Base-by-base conservation (phyloP, 2,113 vertebrate species). In the Hippocampus zosterae region DNA sequence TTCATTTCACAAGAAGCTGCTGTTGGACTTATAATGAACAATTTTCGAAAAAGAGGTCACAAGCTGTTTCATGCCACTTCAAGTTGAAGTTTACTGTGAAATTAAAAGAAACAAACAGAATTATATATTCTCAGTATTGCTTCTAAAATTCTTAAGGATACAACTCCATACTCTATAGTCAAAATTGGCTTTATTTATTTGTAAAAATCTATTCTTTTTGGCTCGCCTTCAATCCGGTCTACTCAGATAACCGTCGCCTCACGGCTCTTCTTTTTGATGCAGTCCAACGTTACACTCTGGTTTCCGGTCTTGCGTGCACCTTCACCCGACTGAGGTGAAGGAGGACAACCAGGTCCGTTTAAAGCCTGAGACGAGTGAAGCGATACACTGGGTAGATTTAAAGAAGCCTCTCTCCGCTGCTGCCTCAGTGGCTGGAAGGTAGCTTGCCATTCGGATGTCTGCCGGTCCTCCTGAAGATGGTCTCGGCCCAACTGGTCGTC, bases 181-280 rank as follows among this genome's bases (percentile, higher is more conserved):
- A 13, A 13, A 69, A 29, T 44, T 44, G 33, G 12, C 42, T n/a
- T 27, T 29, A n/a, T 23, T 37, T 6, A 37, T 37, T 37, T 33
- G 4, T 33, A 37, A 37, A 37, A 37, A 37, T 37, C 5, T 37
- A 60, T 59, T 50, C 19, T 37, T 15, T 68, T 46, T 53, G 59
- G 11, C 50, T 42, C 27, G 50, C 46, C 23, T 63, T 60, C 8
- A 40, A 56, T 37, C 65, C 7, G n/a, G 25, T 65, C 41, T 21
- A 0, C 65, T 92, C 82, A 95, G 84, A 94, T 95, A 75, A 94
- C 92, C 0, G 93, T 94, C 69, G 94, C 92, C 74, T 96, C 94
- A 56, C 92, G 88, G 44, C 85, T 93, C 78, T 94, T 95, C 78
- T 87, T 91, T 84, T 95, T 95, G n/a, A 92, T 91, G 61, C 91